phyloP scores from a whole-genome alignment of 37 sponge, comb jelly and placozoan species.

The Ephydatia muelleri region DNA sequence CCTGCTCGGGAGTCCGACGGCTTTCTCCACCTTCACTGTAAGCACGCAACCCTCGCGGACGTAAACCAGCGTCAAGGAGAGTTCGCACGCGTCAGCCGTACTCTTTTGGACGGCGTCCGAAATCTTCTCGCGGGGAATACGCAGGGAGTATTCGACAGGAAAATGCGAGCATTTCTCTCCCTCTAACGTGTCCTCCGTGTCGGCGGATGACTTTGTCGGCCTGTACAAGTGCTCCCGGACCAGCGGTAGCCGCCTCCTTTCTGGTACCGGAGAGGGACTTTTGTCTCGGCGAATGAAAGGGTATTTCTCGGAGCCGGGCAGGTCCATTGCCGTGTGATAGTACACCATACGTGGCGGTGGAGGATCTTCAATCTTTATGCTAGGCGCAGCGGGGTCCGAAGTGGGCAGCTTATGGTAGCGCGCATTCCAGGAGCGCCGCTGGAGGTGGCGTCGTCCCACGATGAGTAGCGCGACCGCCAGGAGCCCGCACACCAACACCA shows the following conservation, averaged over 20 bases:
- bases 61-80: constrained; percentile 36
- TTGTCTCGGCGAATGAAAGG: constrained; percentile 13
- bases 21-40: constrained; percentile 37
- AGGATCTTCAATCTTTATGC: constrained; percentile 2
- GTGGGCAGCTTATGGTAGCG: no score
- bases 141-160: not conserved
- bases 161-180: not conserved
- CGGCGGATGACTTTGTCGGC: no score
- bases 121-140: not conserved
- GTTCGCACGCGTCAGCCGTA: constrained; percentile 8
- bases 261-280: not conserved
- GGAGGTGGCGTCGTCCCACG: no score
- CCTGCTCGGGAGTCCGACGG: constrained; percentile 25
- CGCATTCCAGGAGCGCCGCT: no score
- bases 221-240: not conserved
- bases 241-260: not conserved
- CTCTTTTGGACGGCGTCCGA: not conserved
- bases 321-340: not conserved
- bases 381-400: constrained; percentile 21
- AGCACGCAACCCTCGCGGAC: constrained; percentile 6
- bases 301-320: not conserved
- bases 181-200: not conserved
- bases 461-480: no score
- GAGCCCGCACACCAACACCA: no score
- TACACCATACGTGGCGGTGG: constrained; percentile 19